These are phyloP conservation scores for Lepus timidus DNA, from an alignment of 2,113 vertebrate genomes.

Conservation along the genomic window DNA sequence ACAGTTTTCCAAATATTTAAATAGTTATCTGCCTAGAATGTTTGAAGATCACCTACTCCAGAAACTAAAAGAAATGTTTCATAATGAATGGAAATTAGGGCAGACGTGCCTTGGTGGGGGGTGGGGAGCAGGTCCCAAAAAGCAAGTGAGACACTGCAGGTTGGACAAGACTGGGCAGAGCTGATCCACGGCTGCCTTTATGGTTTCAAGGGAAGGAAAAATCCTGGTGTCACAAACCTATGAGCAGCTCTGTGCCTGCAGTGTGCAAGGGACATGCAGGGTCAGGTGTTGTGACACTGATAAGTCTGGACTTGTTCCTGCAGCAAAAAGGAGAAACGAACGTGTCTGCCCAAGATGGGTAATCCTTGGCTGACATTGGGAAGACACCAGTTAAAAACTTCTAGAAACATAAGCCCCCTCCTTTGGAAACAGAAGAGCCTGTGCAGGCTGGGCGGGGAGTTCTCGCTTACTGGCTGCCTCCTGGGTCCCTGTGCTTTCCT, in stretches of 20 bases:
- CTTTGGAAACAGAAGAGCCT: not conserved
- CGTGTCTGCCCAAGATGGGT: not conserved
- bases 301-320: not conserved
- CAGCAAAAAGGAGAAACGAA: not conserved
- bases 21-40: not conserved
- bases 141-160: not conserved
- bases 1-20: no score
- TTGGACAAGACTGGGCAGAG: not conserved
- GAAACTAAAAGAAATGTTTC: not conserved
- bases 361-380: not conserved
- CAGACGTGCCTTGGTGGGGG: not conserved
- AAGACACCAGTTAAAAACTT: not conserved
- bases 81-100: not conserved
- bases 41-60: not conserved
- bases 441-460: rapidly evolving
- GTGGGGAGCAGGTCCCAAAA: not conserved
- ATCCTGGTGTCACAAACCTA: not conserved
- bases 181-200: no score
- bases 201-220: not conserved
- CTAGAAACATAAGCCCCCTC: not conserved
- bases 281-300: not conserved
- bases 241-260: not conserved
- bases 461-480: not conserved
- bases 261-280: not conserved
- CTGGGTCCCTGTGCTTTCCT: not conserved